A percentile compares a stretch with the other conserved stretches of the same genome.
Evolutionary conservation across 2,113 vertebrate species (phyloP).

Genomic region (Climacteris rufus): DNA sequence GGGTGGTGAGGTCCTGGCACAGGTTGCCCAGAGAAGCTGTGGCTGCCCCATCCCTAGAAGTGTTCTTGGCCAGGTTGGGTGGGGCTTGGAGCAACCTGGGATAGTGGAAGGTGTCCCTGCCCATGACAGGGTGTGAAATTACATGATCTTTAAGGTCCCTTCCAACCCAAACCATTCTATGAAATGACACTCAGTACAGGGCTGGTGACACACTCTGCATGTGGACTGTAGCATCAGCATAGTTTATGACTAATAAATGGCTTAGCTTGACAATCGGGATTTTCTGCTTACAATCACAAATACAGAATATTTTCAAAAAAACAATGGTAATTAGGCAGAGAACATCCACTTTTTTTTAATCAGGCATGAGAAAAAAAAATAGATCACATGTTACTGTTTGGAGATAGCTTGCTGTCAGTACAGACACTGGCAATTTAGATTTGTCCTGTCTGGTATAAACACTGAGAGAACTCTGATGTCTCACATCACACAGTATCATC

Average conservation of each 20-base stretch:
- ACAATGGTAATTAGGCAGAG: neutral
- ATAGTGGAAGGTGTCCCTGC: fast-evolving
- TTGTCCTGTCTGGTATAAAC: neutral
- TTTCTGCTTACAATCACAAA: neutral
- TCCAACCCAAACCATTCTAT: neutral
- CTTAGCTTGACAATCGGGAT: neutral
- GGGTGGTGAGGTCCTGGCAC: neutral
- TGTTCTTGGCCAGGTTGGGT: fast-evolving
- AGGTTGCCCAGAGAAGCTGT: neutral
- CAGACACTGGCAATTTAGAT: neutral
- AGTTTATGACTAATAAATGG: neutral
- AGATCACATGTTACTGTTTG: neutral
- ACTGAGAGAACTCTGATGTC: neutral
- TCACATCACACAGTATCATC: conserved; percentile 21
- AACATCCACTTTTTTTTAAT: neutral
- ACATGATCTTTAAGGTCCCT: neutral
- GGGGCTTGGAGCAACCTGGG: neutral
- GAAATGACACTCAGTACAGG: neutral
- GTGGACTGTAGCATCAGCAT: neutral
- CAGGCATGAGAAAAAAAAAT: neutral
- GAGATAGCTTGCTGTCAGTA: neutral
- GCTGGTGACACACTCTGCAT: neutral
- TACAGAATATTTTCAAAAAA: neutral
- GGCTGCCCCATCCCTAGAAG: neutral
- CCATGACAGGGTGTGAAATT: fast-evolving